Evolutionary conservation across 2,888 invertebrate genomes (phyloP), one percentile per base, ranked within the genome.

Genomic region (Andrena hattorfiana): DNA sequence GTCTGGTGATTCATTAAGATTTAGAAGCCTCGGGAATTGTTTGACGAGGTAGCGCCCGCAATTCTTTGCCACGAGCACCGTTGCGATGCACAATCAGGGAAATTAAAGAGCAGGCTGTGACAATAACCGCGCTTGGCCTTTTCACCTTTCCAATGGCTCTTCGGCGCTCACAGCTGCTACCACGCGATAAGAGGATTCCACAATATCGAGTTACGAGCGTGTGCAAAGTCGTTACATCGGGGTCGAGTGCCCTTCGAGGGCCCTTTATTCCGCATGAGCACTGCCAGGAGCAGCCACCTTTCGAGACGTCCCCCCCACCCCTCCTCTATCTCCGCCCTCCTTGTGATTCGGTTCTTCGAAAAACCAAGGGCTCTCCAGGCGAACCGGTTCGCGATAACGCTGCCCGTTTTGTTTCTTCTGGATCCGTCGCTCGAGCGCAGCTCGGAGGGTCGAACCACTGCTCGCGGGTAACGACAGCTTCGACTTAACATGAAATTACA

Each of bases 121-220:
- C 48, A 60, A 60, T 70, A 67, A 81, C 68, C 68, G 81, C 2
- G 56, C 67, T 56, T 48, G 70, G 56, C 71, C 71, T 83, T 84
- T 83, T 68, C 62, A 49, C 72, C 71, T 76, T 79, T 66, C 66
- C 84, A 74, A 83, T 77, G 73, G 64, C 74, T 62, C 73, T 70
- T 73, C 63, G 30, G 64, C 71, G 62, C 77, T 81, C 78, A 70
- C 83, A 86, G 84, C 87, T 86, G 87, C 80, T 73, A 77, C 81
- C 81, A 56, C 72, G 79, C 85, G 89, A 89, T 89, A 89, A 89
- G 89, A 81, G 88, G 87, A 89, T 89, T 89, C 83, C 84, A 80
- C 83, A 85, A 89, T 89, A 89, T 88, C 88, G 88, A 89, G 87
- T 89, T 88, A 87, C 88, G 88, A 84, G 81, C 88, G 85, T 84